A percentile compares a stretch with the other conserved stretches of the same genome.
phyloP scores from a whole-genome alignment of 2,888 invertebrate genomes.

The Tenthredo notha region DNA sequence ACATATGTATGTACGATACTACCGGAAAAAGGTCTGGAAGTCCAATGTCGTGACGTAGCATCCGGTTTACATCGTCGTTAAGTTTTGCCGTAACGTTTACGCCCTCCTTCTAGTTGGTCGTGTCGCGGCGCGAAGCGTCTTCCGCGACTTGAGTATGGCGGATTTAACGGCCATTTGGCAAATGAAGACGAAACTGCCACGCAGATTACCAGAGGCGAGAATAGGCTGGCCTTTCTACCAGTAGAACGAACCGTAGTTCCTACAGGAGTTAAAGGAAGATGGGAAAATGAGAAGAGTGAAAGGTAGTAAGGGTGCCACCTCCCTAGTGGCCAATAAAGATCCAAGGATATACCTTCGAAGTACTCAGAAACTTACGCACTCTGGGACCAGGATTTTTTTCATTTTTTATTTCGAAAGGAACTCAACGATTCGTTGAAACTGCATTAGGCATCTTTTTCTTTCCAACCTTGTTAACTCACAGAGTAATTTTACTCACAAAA shows the following conservation, averaged over 20 bases:
- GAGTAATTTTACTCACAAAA: not conserved
- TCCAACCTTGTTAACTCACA: not conserved
- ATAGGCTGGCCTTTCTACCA: constrained; percentile 49
- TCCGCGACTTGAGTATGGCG: constrained; percentile 58
- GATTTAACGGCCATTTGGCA: constrained; percentile 71
- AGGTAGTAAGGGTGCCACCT: not conserved
- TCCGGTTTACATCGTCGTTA: constrained; percentile 69
- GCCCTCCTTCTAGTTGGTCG: constrained; percentile 17
- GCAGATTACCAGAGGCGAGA: constrained; percentile 65
- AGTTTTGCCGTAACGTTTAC: constrained; percentile 64
- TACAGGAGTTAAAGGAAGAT: not conserved
- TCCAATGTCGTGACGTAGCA: constrained; percentile 49
- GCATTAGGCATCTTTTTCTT: not conserved
- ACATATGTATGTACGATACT: not conserved
- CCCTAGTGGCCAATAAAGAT: constrained; percentile 45
- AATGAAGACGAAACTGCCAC: constrained; percentile 71
- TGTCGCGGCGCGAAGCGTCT: constrained; percentile 53
- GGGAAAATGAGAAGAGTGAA: not conserved
- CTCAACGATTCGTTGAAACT: not conserved
- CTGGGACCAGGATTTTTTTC: constrained; percentile 1
- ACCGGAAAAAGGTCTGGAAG: constrained; percentile 17
- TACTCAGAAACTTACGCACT: constrained; percentile 32
- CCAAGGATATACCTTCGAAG: constrained; percentile 27
- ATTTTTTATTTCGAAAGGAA: not conserved
- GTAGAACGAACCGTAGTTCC: not conserved